phyloP scores from a whole-genome alignment of 1,140 invertebrate genomes.

The Amphibalanus amphitrite region DNA sequence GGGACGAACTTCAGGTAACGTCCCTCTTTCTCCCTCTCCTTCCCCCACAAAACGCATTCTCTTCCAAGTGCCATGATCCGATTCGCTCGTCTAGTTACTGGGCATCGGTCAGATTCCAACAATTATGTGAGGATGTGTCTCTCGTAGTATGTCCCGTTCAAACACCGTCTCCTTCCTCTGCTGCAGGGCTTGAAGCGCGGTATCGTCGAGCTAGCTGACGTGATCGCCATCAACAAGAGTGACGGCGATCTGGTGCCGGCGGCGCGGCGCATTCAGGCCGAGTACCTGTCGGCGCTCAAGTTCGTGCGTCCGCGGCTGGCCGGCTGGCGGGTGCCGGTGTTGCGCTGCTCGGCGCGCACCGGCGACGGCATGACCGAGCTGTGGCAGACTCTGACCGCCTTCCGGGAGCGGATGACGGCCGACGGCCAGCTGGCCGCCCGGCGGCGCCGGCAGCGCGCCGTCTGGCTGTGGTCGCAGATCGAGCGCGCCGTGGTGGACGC shows the following conservation, averaged over 20 bases:
- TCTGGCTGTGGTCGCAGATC: neutral
- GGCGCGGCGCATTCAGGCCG: constrained; percentile 34
- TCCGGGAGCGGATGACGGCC: neutral
- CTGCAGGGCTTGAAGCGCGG: constrained; percentile 38
- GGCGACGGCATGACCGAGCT: neutral
- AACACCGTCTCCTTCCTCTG: too few relatives aligned
- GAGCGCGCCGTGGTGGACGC: neutral
- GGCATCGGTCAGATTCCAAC: too few relatives aligned
- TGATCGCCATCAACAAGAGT: constrained; percentile 39
- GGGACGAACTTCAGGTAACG: constrained; percentile 44
- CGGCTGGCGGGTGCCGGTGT: neutral
- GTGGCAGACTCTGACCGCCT: neutral
- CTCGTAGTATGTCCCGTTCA: too few relatives aligned
- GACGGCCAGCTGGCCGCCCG: neutral
- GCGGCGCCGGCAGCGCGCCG: neutral
- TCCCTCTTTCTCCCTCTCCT: too few relatives aligned
- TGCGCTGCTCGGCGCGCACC: neutral
- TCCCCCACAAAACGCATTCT: too few relatives aligned
- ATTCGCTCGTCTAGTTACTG: too few relatives aligned
- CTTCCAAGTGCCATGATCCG: too few relatives aligned
- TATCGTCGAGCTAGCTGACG: constrained; percentile 40
- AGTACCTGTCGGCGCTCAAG: constrained; percentile 41
- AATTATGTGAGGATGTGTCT: too few relatives aligned
- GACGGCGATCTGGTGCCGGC: constrained; percentile 38
- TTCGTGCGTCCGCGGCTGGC: constrained; percentile 28